These are phyloP conservation scores for Strigamia maritima DNA, from an alignment of 2,888 invertebrate genomes.

Conservation along the genomic window DNA sequence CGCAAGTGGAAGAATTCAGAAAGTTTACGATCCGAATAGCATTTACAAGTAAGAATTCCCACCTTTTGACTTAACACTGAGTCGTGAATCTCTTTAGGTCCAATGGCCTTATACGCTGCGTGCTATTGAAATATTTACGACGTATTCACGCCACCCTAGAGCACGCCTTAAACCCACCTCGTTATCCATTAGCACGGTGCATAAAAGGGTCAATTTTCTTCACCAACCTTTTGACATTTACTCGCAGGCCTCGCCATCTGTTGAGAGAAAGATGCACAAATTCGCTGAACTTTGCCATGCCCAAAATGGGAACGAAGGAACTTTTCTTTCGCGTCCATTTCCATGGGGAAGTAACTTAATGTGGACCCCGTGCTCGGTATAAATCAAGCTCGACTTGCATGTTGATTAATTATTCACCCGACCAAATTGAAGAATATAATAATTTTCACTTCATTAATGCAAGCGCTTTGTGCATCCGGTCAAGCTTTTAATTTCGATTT, in stretches of 20 bases:
- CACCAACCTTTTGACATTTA: not conserved
- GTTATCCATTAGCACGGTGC: not conserved
- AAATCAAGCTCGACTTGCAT: not conserved
- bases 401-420: conserved; percentile 1
- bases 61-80: not conserved
- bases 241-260: conserved; percentile 14
- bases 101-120: not conserved
- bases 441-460: conserved; percentile 9
- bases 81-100: not conserved
- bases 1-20: not conserved
- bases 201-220: conserved; percentile 18
- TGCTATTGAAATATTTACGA: conserved; percentile 23
- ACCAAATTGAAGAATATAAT: conserved; percentile 16
- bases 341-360: not conserved
- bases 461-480: not conserved
- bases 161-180: conserved; percentile 4
- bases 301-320: not conserved
- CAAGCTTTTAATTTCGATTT: conserved; percentile 11
- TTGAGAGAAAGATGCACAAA: conserved; percentile 23
- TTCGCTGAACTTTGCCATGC: not conserved
- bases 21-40: not conserved
- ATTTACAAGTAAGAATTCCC: not conserved
- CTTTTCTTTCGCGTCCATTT: not conserved
- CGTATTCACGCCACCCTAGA: not conserved
- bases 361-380: not conserved